Conservation (phyloP, 2,797 vertebrate species). For the Danio albolineatus region DNA sequence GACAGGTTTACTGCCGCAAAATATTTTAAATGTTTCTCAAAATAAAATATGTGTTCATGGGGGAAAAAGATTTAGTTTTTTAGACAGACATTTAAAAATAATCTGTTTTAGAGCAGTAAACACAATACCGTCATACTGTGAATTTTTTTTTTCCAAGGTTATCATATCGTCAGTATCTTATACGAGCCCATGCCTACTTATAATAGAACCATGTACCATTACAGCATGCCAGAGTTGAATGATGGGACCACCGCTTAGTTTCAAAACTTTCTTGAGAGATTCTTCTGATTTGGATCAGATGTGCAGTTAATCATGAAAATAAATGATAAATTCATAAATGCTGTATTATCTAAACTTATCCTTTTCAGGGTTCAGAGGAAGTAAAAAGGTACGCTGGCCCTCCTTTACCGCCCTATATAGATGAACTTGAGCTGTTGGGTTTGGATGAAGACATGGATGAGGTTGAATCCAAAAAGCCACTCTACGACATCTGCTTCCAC, state of each 20-base stretch:
- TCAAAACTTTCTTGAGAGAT: not conserved
- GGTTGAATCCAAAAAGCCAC: conserved; percentile 65
- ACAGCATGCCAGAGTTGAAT: not conserved
- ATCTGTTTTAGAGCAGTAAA: too few species aligned
- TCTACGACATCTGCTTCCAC: conserved; percentile 93
- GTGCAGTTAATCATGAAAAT: not conserved
- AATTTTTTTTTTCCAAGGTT: too few species aligned
- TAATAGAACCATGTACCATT: not conserved
- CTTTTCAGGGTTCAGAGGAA: conserved; percentile 81
- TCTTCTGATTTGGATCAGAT: not conserved
- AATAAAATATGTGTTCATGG: too few species aligned
- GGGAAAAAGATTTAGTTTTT: too few species aligned
- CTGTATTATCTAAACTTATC: not conserved
- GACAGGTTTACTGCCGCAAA: too few species aligned
- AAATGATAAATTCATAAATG: not conserved
- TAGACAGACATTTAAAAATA: too few species aligned
- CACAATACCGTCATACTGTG: too few species aligned
- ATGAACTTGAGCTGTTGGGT: conserved; percentile 67
- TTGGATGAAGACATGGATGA: conserved; percentile 71
- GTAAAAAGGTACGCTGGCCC: conserved; percentile 84
- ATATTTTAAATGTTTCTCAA: too few species aligned
- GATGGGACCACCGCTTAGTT: not conserved
- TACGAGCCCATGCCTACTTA: too few species aligned
- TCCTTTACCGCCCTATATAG: conserved; percentile 90
- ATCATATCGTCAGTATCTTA: too few species aligned